Percentiles rank a stretch among this genome's conserved stretches.
Evolutionary conservation across 2,888 invertebrate species (phyloP).

Genomic region (Drosophila falleni): DNA sequence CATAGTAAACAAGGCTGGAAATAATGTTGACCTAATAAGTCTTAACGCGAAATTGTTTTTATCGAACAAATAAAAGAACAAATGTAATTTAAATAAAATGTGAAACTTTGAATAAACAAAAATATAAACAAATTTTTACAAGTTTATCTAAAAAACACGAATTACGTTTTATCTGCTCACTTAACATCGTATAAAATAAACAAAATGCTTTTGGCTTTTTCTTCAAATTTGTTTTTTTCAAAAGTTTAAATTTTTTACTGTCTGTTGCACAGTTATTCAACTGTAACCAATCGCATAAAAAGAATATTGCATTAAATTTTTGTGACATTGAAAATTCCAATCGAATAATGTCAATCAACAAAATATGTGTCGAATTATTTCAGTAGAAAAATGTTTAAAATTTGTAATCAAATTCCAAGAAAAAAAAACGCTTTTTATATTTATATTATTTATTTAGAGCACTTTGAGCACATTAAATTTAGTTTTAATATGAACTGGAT

Average conservation of each 20-base stretch:
- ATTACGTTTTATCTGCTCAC: neutral
- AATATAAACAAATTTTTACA: neutral
- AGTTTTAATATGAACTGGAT: neutral
- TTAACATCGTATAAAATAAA: neutral
- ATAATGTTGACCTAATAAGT: neutral
- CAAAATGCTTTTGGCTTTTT: neutral
- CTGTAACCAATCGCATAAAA: conserved; percentile 8
- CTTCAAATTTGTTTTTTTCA: neutral
- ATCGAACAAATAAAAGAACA: neutral
- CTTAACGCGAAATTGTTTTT: neutral
- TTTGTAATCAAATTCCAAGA: conserved; percentile 4
- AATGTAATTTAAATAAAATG: too few species aligned
- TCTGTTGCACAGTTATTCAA: neutral
- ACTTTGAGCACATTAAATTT: neutral
- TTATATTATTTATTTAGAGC: conserved; percentile 1
- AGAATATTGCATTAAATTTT: neutral
- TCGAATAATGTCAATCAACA: conserved; percentile 17
- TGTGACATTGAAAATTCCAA: neutral
- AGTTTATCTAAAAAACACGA: neutral
- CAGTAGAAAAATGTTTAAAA: neutral
- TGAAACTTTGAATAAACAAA: neutral
- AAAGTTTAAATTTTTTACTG: neutral
- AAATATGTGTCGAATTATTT: neutral
- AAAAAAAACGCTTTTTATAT: neutral
- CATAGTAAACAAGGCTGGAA: neutral